Evolutionary conservation across 2,888 invertebrate species (phyloP).

Genomic region (Pammene aurita): DNA sequence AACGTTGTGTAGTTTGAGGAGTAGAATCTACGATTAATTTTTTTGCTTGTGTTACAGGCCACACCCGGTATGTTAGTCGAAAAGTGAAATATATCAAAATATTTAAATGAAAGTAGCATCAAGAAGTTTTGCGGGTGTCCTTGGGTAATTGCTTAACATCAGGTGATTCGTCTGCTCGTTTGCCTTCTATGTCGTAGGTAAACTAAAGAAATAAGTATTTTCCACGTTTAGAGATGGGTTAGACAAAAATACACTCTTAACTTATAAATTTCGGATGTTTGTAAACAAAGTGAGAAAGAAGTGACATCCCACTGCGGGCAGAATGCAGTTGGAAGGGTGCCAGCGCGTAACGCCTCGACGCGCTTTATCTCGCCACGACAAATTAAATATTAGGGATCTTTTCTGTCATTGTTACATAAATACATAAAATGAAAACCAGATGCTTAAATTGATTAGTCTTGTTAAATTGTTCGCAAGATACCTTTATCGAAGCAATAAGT

Average conservation of each 20-base stretch:
- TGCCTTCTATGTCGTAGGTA: too few relatives aligned
- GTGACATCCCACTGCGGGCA: conserved; percentile 61
- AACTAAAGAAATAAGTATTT: neutral
- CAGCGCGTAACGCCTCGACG: conserved; percentile 63
- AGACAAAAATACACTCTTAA: conserved; percentile 33
- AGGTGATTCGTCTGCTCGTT: too few relatives aligned
- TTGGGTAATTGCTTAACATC: too few relatives aligned
- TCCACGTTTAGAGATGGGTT: neutral
- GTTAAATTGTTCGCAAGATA: conserved; percentile 45
- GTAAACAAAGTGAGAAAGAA: conserved; percentile 63
- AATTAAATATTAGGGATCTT: conserved; percentile 67
- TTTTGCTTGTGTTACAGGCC: too few relatives aligned
- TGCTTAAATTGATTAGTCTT: conserved; percentile 44
- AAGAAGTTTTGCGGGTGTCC: too few relatives aligned
- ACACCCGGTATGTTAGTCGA: too few relatives aligned
- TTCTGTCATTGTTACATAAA: conserved; percentile 57
- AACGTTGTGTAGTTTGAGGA: too few relatives aligned
- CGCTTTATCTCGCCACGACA: conserved; percentile 69
- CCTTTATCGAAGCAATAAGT: neutral
- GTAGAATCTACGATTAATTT: too few relatives aligned
- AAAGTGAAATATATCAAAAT: too few relatives aligned
- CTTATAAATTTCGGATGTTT: conserved; percentile 60
- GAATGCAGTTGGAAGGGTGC: conserved; percentile 68
- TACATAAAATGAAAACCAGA: conserved; percentile 50
- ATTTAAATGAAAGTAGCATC: too few relatives aligned